Base-by-base conservation (phyloP, 2,797 vertebrate species). In the Pangasius krempfi region DNA sequence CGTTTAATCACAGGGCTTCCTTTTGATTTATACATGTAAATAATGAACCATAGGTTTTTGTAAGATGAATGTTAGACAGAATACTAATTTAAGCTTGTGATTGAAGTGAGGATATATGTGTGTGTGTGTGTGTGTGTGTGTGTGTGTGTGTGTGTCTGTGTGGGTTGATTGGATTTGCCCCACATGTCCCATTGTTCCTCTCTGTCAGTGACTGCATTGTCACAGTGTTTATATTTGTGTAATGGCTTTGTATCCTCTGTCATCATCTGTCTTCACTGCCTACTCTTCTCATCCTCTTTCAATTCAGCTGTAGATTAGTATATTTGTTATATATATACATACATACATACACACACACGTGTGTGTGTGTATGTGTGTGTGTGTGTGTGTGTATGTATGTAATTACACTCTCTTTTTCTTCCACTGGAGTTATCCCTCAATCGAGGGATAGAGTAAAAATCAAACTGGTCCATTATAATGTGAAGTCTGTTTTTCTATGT, bases 221-320 rank as follows among this genome's bases (percentile, higher is more conserved):
- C 76, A 75, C 54, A 81, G 44, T 86, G 79, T 76, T 88, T 86
- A 87, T 91, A 88, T 91, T 91, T 88, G 85, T 92, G 87, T 87
- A 86, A 87, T 84, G 30, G 76, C 89, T 80, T 72, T 86, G 82
- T 75, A 78, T 70, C 25, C 68, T 83, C 73, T 87, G 70, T 79
- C 87, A 87, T 89, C 33, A 27, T 88, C 85, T 62, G 50, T 68
- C 80, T 72, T 80, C 52, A 18, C 54, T 73, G 58, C 47, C 70
- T 47, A 40, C n/a, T 75, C 56, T 47, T 72, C 73, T 58, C 54
- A 56, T 56, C 25, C 62, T 66, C 56, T 81, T 85, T 56, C 3
- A 5, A 20, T 37, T 52, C 4, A 80, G 13, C 9, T 37, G 9
- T 33, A 56, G 30, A 79, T 47, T n/a, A 50, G 73, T 76, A n/a